Evolutionary conservation across 2,113 vertebrate genomes (phyloP), one percentile per base, ranked within the genome.

Genomic region (Condylura cristata): DNA sequence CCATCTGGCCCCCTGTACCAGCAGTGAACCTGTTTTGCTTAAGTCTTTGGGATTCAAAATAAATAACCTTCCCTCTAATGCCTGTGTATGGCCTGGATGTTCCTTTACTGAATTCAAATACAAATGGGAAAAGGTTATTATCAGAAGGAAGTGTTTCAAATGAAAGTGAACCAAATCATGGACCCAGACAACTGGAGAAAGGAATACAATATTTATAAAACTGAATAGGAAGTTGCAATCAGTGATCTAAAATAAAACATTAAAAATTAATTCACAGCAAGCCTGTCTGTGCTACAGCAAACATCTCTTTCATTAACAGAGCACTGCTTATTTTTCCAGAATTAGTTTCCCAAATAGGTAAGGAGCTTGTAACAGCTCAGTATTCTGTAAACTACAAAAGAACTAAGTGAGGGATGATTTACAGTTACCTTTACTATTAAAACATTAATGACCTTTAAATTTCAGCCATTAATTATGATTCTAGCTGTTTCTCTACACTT

Each of bases 201-300:
- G 89, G 76, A 94, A 96, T 93, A 93, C 95, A 97, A 66, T 97
- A 97, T 97, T 98, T 98, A 97, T 97, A 93, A 95, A 97, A 97
- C 58, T 26, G 86, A 86, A 89, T 78, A 12, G 86, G 81, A 93
- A 85, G 41, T 81, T 97, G 75, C 90, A 97, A 97, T 97, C 94
- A 89, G 93, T 96, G 85, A 85, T 96, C 72, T 96, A 96, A 97
- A 98, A 92, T 93, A 97, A 97, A 95, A 53, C 89, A 97, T 98
- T 96, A 96, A 97, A 97, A 89, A 97, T 96, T 61, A 96, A 97
- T 96, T 95, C 78, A 37, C 81, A 89, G 78, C 94, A 97, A 94
- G 95, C 70, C 74, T 83, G 39, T 93, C 95, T 97, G 84, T 97
- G 95, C 92, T 41, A 24, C 32, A 91, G 95, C 93, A 97, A 93